phyloP scores from a whole-genome alignment of 2,797 vertebrate genomes.

The Scleropages formosus region DNA sequence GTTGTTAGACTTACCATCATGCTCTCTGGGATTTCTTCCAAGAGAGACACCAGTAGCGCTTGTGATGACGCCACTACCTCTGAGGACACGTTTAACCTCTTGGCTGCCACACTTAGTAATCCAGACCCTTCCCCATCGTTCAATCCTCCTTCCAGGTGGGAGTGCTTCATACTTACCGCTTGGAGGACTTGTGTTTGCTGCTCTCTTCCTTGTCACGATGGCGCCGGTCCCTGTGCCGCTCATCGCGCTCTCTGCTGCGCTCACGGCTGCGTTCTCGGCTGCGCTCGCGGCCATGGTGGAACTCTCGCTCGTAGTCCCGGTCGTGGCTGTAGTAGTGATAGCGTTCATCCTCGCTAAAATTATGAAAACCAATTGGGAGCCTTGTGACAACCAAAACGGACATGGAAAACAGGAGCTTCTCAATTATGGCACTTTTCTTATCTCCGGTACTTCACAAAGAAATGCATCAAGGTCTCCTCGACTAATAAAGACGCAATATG shows the following conservation, averaged over 20 bases:
- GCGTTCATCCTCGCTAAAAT: constrained; percentile 53
- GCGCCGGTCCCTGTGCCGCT: constrained; percentile 58
- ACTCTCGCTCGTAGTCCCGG: constrained; percentile 61
- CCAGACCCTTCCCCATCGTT: background rate
- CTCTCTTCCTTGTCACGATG: constrained; percentile 64
- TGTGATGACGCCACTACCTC: background rate
- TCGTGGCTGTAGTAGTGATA: constrained; percentile 62
- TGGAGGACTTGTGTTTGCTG: constrained; percentile 64
- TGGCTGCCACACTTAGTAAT: background rate
- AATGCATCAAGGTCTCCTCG: too few species aligned
- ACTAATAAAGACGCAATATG: too few species aligned
- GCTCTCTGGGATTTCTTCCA: background rate
- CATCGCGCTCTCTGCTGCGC: constrained; percentile 57
- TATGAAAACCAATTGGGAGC: background rate
- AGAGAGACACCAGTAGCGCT: background rate
- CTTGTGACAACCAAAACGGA: too few species aligned
- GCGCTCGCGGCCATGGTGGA: constrained; percentile 41
- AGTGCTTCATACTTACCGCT: constrained; percentile 49
- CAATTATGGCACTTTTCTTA: too few species aligned
- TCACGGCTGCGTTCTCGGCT: constrained; percentile 57
- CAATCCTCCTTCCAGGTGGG: background rate
- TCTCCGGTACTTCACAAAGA: too few species aligned
- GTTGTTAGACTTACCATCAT: background rate
- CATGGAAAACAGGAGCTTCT: background rate
- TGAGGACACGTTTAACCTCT: background rate